Evolutionary conservation across 2,888 invertebrate genomes (phyloP), one percentile per base, ranked within the genome.

Genomic region (Timandra comae): DNA sequence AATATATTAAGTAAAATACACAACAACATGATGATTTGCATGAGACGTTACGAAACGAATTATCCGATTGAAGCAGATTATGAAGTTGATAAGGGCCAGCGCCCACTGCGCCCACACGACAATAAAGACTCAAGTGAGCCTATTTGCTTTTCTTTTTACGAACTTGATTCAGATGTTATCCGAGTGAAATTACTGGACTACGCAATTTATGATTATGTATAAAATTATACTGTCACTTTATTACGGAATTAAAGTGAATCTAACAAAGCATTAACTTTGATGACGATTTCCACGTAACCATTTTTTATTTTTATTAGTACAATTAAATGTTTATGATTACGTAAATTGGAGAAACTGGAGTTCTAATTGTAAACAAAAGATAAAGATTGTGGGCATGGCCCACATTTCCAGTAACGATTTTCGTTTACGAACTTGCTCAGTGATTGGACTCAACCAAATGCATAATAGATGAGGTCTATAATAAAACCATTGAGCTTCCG

Each of bases 381-480:
- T n/a, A n/a, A n/a, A n/a, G n/a, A n/a, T n/a, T n/a, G n/a, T n/a
- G 16, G 6, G 16, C 51, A 33, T 55, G 55, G 38, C 58, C 65
- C 47, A 66, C 49, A 63, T 74, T 62, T 53, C 52, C 48, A 49
- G 61, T 75, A 79, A 76, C 74, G 74, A 81, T 81, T 80, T 79
- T 78, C 73, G 69, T 71, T 76, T 71, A 73, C 60, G 44, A 49
- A 41, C 53, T 53, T 49, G 49, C 54, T 48, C 53, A 58, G 59
- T 57, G 63, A 80, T 79, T 75, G 71, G 71, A 46, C 61, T 63
- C 52, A 40, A 50, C 64, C 62, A 70, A 67, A 73, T 81, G 57
- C 74, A 84, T 81, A 72, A 79, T 77, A 76, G 65, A 82, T 76
- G 73, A 75, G 69, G 67, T 64, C 76, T 73, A 76, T 69, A 77